Evolutionary conservation across 2,888 invertebrate species (phyloP), one percentile per base, ranked within the genome.

Genomic region (Eucera pruinosa): DNA sequence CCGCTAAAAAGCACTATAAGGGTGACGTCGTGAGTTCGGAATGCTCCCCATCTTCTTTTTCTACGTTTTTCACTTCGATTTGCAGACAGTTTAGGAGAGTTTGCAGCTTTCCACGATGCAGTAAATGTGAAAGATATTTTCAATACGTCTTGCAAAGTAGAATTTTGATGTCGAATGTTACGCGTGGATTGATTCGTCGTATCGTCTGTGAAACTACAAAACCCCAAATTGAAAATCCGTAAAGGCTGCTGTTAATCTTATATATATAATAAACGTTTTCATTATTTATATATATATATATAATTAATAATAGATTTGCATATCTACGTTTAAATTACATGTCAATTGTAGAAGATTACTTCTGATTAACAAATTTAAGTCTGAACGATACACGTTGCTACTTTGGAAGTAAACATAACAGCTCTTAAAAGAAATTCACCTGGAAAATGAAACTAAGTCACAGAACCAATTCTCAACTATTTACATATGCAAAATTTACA

Each of bases 1-100:
- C 82, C 79, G 84, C 86, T 88, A 88, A 88, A 81, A 88, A 88
- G 89, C 87, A 83, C 86, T 88, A 86, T 79, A 80, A 72, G 80
- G 78, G 57, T 84, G 73, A 73, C 76, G 78, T 33, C 77, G 85
- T 82, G 69, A 77, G 61, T 54, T 76, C 78, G 73, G 79, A 81
- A 87, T 85, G 85, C 83, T 86, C 82, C 81, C 54, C 68, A 36
- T 25, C n/a, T 27, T 48, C 18, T 23, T 27, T 27, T 54, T 39
- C 18, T 7, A 5, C 20, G 5, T 6, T 52, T 48, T 15, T 25
- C 13, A n/a, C 18, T 11, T 45, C 25, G 30, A 13, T 4, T 60
- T 15, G 41, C 30, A 9, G 20, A 9, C 23, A 1, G 27, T 9
- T 20, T n/a, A 0, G 20, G 25, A 15, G 11, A 1, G 30, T 13